Evolutionary conservation across 1,140 invertebrate genomes (phyloP), one percentile per base, ranked within the genome.

Genomic region (Rhagoletis zephyria): DNA sequence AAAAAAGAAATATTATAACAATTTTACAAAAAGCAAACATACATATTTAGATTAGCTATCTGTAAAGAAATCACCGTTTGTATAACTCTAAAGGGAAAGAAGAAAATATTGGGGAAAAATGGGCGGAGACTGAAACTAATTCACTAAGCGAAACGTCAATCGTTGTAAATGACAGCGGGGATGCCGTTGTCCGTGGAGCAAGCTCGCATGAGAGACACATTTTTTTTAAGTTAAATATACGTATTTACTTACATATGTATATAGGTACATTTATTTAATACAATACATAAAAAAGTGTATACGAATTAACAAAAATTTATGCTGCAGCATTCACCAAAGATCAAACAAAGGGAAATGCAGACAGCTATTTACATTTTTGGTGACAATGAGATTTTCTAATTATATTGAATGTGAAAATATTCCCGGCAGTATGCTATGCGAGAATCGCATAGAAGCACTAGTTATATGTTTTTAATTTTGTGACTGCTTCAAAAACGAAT

Each of bases 11-110:
- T n/a, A 30, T 30, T 30, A 0, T 30, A 30, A 30, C 1, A 30
- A n/a, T n/a, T n/a, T 0, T 30, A 30, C 30, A 30, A 30, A 30
- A 30, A 30, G 30, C 30, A 30, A 30, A 30, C 30, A 30, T 30
- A 30, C 30, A 30, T 30, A 30, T 30, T 14, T 16, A 74, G 45
- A 74, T 70, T 74, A 74, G 67, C 67, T 74, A 42, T 74, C 67
- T 74, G 67, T 74, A 74, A 74, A 14, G n/a, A 74, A 74, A 74
- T 74, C 67, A 74, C 40, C 45, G 45, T 74, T 74, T 74, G 40
- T 45, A 1, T 30, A 30, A 12, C 48, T 81, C 56, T 81, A 48
- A 81, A 81, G 74, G 4, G 19, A 19, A 51, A 56, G 45, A 81
- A 81, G 4, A 81, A 59, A 67, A 59, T 9, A 74, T 16, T 56